Conservation (phyloP, 2,113 vertebrate genomes). For the Lasiurus cinereus region DNA sequence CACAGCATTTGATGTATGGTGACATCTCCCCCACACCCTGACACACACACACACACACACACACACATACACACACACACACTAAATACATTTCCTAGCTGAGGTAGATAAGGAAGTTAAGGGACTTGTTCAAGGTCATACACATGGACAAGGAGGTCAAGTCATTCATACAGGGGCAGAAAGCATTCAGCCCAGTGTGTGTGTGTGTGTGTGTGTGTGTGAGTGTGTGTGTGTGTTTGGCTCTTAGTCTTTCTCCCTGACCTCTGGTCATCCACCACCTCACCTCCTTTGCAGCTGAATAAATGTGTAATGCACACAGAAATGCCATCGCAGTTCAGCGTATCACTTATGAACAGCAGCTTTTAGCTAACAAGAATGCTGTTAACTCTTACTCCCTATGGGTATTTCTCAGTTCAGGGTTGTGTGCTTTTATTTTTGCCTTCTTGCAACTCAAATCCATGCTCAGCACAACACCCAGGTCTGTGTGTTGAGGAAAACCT, state of each 20-base stretch:
- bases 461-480: not conserved
- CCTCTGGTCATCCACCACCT: conserved; percentile 77
- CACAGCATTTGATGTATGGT: conserved; percentile 83
- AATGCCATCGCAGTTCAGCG: conserved; percentile 65
- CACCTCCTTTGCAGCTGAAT: conserved; percentile 82
- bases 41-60: not conserved
- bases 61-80: not conserved
- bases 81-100: conserved; percentile 81
- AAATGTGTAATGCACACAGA: conserved; percentile 84
- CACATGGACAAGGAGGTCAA: conserved; percentile 83
- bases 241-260: conserved; percentile 83
- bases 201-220: too few relatives aligned
- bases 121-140: conserved; percentile 87
- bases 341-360: conserved; percentile 75
- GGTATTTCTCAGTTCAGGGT: conserved; percentile 75
- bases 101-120: conserved; percentile 83
- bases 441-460: not conserved
- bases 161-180: conserved; percentile 85
- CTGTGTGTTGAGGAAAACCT: not conserved
- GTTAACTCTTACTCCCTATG: conserved; percentile 81
- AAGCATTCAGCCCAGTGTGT: conserved; percentile 60
- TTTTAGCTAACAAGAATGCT: conserved; percentile 81
- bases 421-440: conserved; percentile 63
- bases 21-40: conserved; percentile 80
- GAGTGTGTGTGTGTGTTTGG: conserved; percentile 51